Base-by-base conservation (phyloP, 37 sponge, comb jelly and placozoan species). In the Crambe crambe region DNA sequence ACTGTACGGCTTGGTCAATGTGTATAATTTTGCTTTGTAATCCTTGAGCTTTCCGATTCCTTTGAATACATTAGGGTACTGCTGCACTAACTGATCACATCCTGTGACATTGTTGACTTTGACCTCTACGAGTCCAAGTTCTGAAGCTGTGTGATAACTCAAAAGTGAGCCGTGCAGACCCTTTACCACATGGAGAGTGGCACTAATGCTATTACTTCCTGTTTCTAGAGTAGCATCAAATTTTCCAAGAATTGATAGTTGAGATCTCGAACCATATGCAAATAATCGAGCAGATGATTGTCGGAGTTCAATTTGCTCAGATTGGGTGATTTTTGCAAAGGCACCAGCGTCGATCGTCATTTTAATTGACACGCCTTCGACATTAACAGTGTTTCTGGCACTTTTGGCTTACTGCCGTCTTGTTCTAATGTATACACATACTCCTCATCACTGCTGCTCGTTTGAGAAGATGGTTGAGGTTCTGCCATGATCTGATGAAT, bases 391-490 rank as follows among this genome's bases (percentile, higher is more conserved):
- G n/a, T n/a, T n/a, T n/a, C n/a, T n/a, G n/a, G n/a, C n/a, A n/a
- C n/a, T n/a, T n/a, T n/a, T n/a, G n/a, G n/a, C n/a, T n/a, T n/a
- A n/a, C 54, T 51, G 9, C 15, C 15, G 15, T 51, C 75, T 25
- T 56, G 37, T 1, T 34, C 58, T 2, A 66, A 2, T 1, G 70
- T 29, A 66, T 80, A 67, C 26, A 42, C 32, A 27, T 68, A 80
- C 39, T 80, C 80, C 21, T 78, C 79, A 15, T 47, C 51, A 47
- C 51, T 47, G 51, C 51, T 47, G 51, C 51, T 47, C 12, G 12
- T 12, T 12, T n/a, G n/a, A n/a, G n/a, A n/a, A n/a, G n/a, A 47
- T 47, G 51, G 12, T n/a, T n/a, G n/a, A n/a, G n/a, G n/a, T 12
- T 15, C 51, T 47, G 51, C 51, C 12, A 12, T 15, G 51, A 47